Percentiles rank a stretch among this genome's conserved stretches.
Evolutionary conservation across 1,140 invertebrate species (phyloP).

Genomic region (Drosophila simulans): DNA sequence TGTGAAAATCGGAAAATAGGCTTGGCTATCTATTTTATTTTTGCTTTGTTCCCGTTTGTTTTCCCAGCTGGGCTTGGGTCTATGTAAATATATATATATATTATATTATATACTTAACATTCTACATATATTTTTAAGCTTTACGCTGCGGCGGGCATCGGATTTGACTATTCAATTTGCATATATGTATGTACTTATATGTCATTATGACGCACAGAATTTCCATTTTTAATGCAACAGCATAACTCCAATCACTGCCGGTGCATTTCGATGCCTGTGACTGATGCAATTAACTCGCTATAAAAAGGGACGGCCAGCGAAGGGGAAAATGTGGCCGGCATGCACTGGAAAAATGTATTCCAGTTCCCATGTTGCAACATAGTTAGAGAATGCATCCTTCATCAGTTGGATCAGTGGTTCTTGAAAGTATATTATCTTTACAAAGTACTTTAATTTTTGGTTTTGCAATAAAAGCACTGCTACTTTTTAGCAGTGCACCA

Average conservation of each 20-base stretch:
- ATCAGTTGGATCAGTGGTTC: too few relatives aligned
- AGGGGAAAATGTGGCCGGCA: neutral
- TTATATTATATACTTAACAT: too few relatives aligned
- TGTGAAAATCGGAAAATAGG: neutral
- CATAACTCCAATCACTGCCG: constrained; percentile 35
- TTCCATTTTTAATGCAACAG: constrained; percentile 29
- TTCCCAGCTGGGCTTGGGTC: constrained; percentile 51
- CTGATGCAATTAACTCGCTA: constrained; percentile 38
- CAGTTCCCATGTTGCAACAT: neutral
- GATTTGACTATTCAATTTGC: too few relatives aligned
- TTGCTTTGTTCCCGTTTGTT: constrained; percentile 4
- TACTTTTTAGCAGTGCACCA: neutral
- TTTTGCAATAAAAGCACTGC: neutral
- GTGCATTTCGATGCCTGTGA: constrained; percentile 12
- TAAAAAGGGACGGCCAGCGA: neutral
- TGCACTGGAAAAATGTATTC: neutral
- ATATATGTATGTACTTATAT: neutral
- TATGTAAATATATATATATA: constrained; percentile 35
- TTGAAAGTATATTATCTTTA: too few relatives aligned
- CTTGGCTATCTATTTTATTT: neutral
- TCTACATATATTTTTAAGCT: too few relatives aligned
- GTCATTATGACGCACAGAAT: neutral
- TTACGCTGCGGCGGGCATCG: too few relatives aligned
- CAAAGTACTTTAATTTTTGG: too few relatives aligned
- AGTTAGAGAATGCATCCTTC: neutral